Evolutionary conservation across 2,113 vertebrate genomes (phyloP), one percentile per base, ranked within the genome.

Genomic region (Nasalis larvatus): DNA sequence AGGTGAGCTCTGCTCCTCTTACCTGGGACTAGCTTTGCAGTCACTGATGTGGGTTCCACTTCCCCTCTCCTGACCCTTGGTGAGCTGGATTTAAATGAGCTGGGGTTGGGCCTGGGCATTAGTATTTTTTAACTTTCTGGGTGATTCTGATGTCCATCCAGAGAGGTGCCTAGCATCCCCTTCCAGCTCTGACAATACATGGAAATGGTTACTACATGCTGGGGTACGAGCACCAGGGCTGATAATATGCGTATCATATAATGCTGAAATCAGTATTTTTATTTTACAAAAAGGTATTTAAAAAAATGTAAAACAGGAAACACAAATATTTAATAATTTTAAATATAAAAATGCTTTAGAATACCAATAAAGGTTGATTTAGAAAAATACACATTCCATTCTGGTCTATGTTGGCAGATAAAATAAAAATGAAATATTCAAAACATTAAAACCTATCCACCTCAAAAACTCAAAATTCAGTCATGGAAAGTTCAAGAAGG

Each of bases 161-260:
- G 60, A 78, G 63, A 91, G 63, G 10, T 27, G 30, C 42, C 69
- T 0, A 0, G 8, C 7, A 6, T 23, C 42, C n/a, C 21, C 40
- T n/a, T 66, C 18, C n/a, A 60, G 60, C 17, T 42, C 14, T 0
- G 0, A n/a, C 6, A 1, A 3, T 16, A 30, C 0, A 0, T 76
- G 84, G 71, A 35, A 35, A 14, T 16, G 25, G 77, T 42, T 54
- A 6, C 4, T 16, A 6, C 4, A 23, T 32, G 3, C 9, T 10
- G 20, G 32, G 9, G 10, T 49, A 9, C 42, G 54, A 58, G 9
- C 30, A 12, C 87, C 27, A 63, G 49, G 17, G 52, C 30, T 0
- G 0, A 37, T 49, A 32, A 30, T 30, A 3, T 58, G 42, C 4
- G 14, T 84, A 17, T 68, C 42, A 35, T 23, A 0, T 8, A 35